Evolutionary conservation across 2,113 vertebrate species (phyloP), one percentile per base, ranked within the genome.

Genomic region (Spizaetus ornatus): DNA sequence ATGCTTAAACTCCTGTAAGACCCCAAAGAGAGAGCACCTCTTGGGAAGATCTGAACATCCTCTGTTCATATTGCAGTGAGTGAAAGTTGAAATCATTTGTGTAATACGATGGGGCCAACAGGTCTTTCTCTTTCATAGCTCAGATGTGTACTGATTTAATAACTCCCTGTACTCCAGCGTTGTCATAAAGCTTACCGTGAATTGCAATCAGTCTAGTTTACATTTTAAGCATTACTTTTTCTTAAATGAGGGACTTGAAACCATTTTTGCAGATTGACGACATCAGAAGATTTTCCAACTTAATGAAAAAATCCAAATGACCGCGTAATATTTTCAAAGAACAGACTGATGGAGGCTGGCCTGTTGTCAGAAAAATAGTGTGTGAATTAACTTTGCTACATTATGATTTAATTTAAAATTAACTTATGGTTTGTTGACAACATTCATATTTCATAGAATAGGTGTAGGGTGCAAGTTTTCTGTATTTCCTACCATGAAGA

Each of bases 391-490:
- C 80, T 96, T 96, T 94, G 79, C 58, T 78, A 56, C 45, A 3
- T 92, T 95, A 84, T 94, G 96, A 96, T 95, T 97, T 98, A 97
- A 95, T 97, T 97, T 91, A 66, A 98, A 97, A 98, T 88, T 93
- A 97, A 94, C 91, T 95, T 97, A 89, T 0, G 10, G 50, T 94
- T 97, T 97, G 96, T 97, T 96, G 97, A 97, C 93, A 97, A 94
- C 93, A 45, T 88, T 95, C 67, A 71, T 94, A 92, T 96, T 97
- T 97, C 94, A 91, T 94, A 97, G 98, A 93, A 97, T 91, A 98
- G 95, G 93, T 84, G 95, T 96, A 97, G 98, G 78, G 92, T 89
- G 91, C 96, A 91, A 56, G 93, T 96, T 97, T 97, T 95, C 88
- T 87, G 69, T 97, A 90, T 98, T 98, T 98, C 96, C 97, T 94